Evolutionary conservation across 2,113 vertebrate species (phyloP), one percentile per base, ranked within the genome.

Genomic region (Tragelaphus imberbis): DNA sequence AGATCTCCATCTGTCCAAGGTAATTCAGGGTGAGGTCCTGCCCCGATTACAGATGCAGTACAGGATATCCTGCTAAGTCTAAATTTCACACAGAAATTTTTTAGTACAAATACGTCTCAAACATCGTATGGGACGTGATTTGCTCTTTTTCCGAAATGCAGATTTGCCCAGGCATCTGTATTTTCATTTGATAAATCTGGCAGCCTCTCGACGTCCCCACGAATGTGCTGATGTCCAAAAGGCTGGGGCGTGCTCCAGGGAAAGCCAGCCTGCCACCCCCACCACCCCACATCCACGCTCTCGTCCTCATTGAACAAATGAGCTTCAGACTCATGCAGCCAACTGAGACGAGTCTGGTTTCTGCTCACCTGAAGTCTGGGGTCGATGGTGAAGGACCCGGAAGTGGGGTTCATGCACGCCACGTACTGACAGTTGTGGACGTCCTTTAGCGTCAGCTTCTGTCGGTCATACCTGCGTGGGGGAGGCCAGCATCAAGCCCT

Each of bases 351-450:
- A 6, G 9, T 0, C 0, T 4, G 27, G 0, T 2, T 0, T 1
- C 4, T 0, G 47, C 93, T 0, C 47, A 99, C 99, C 99, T 99
- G 99, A 36, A 99, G 98, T n/a, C 99, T 90, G 40, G 99, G 28
- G 97, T 99, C 98, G 1, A 99, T 99, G 97, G 99, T 99, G 96
- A 99, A 99, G 87, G 99, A 99, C 0, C 99, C 99, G 0, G 99
- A 63, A 0, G 99, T 99, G 0, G 99, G 99, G 84, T 99, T 99
- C 99, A 99, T 99, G 97, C 99, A 99, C 7, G 99, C 99, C 97
- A 99, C 99, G 0, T 99, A 99, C 97, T 99, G 99, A 75, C 99
- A 99, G 89, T 99, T 99, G 75, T 98, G 98, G 16, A 99, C 90
- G 23, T 99, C 99, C 94, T 99, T 99, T 77, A 99, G 90, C 0